These are phyloP conservation scores for Oriolus oriolus DNA, from an alignment of 2,113 vertebrate genomes.

Conservation along the genomic window DNA sequence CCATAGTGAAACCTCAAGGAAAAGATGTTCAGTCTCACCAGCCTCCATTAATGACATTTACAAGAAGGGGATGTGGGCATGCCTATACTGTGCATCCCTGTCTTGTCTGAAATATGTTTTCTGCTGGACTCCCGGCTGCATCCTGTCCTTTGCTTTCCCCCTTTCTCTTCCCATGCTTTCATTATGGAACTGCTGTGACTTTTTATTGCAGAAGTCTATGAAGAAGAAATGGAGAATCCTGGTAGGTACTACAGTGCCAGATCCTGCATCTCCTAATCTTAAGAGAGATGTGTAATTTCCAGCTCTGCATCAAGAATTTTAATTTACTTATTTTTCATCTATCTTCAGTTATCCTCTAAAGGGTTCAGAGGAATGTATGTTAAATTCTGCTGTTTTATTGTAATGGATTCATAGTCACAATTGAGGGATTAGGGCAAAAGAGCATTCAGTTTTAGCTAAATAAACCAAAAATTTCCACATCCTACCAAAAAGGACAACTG, in stretches of 20 bases:
- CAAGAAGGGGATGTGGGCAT: neutral
- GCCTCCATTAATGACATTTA: neutral
- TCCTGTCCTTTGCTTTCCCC: neutral
- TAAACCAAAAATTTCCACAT: neutral
- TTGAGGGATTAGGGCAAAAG: neutral
- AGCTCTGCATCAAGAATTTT: neutral
- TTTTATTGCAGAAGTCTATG: neutral
- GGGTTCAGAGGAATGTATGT: neutral
- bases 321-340: neutral
- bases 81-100: neutral
- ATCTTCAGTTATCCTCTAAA: neutral
- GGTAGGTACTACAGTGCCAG: neutral
- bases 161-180: neutral
- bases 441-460: neutral
- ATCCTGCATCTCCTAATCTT: neutral
- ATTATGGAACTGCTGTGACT: neutral
- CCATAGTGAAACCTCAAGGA: neutral
- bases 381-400: neutral
- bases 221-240: neutral
- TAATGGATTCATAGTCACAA: neutral
- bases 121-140: neutral
- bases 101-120: neutral
- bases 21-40: neutral
- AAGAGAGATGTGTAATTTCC: neutral
- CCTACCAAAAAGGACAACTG: neutral